Base-by-base conservation (phyloP, 2,113 vertebrate species). In the Aphelocoma coerulescens region DNA sequence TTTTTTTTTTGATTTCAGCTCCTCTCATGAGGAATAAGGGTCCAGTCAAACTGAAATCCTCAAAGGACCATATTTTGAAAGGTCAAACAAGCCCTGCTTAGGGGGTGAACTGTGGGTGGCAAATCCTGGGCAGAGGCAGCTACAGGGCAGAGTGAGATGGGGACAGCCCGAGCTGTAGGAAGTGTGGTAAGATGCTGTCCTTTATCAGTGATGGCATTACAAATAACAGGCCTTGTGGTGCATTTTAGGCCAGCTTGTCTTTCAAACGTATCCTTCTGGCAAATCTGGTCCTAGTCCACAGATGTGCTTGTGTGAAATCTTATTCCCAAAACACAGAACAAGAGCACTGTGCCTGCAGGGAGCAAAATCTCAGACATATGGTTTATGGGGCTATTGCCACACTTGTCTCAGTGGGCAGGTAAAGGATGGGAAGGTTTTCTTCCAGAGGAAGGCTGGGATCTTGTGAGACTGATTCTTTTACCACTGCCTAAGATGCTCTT, bases 101-200 rank as follows among this genome's bases (percentile, higher is more conserved):
- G 51, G 43, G 75, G 28, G 52, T 83, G 65, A 93, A 37, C 67
- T 48, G 54, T 93, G 93, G 72, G 92, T 93, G 94, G 94, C 84
- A 87, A 78, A 91, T 91, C 85, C 69, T 58, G 62, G 65, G 32
- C 11, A 14, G 49, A 91, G 33, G 77, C 77, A 87, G 58, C 52
- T 85, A 30, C 30, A 44, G 39, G 43, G 55, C 63, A 77, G 74
- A 77, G 30, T 17, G 54, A 74, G 54, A 67, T 13, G 48, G 39
- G 59, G 89, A 19, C 57, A 77, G 55, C 32, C 48, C 0, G 4
- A 75, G 59, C 65, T 63, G 68, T 10, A 94, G 58, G 27, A 80
- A 73, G 43, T 15, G 20, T 66, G 80, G 72, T 16, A 57, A 66
- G 57, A 81, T 49, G 37, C 44, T 84, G 51, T 78, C 59, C 57